These are phyloP conservation scores for Acronicta leporina DNA, from an alignment of 2,888 invertebrate species.

Conservation along the genomic window DNA sequence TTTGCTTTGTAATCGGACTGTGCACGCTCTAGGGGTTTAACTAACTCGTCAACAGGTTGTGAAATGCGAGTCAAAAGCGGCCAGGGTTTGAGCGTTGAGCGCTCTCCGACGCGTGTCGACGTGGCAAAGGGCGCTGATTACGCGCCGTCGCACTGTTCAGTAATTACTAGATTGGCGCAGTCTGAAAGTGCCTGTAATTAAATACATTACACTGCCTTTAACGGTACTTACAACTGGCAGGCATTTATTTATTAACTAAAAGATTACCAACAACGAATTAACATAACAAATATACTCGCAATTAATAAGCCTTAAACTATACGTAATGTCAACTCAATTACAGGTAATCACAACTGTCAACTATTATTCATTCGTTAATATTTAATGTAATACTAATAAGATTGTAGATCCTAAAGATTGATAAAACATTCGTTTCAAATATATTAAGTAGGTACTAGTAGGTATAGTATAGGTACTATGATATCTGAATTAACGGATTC, in stretches of 20 bases:
- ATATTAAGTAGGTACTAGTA: too few relatives aligned
- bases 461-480: too few relatives aligned
- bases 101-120: conserved; percentile 78
- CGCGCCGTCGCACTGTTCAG: conserved; percentile 77
- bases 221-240: conserved; percentile 49
- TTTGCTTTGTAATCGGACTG: conserved; percentile 74
- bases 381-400: too few relatives aligned
- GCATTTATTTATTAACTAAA: conserved; percentile 28
- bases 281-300: too few relatives aligned
- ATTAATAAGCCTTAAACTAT: too few relatives aligned
- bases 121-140: conserved; percentile 85
- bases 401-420: too few relatives aligned
- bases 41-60: conserved; percentile 87
- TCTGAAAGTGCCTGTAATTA: conserved; percentile 84
- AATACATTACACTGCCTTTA: conserved; percentile 81
- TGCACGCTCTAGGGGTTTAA: conserved; percentile 75
- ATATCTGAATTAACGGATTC: too few relatives aligned
- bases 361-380: too few relatives aligned
- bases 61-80: conserved; percentile 82
- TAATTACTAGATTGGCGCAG: conserved; percentile 86
- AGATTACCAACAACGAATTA: conserved; percentile 8
- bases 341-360: too few relatives aligned
- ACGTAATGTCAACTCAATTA: too few relatives aligned
- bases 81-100: conserved; percentile 73
- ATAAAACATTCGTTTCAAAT: too few relatives aligned